Evolutionary conservation across 2,888 invertebrate species (phyloP).

Genomic region (Caenorhabditis drosophilae): DNA sequence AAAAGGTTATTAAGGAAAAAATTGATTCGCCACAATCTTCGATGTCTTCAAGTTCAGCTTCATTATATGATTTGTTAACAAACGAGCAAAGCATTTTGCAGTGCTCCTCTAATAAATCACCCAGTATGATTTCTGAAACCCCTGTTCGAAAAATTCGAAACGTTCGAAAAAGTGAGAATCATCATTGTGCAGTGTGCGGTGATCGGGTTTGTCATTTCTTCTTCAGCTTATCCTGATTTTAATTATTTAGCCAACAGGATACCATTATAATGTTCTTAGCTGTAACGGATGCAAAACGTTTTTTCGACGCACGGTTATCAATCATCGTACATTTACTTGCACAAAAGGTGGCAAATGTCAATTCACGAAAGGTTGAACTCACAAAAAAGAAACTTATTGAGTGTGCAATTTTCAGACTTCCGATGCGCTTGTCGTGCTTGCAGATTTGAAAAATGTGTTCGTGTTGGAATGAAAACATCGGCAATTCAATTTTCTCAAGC

Average conservation of each 20-base stretch:
- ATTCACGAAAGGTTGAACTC: constrained; percentile 48
- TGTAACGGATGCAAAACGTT: constrained; percentile 62
- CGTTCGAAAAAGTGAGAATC: constrained; percentile 50
- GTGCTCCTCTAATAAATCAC: constrained; percentile 23
- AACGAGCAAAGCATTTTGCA: constrained; percentile 28
- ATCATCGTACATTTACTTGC: constrained; percentile 43
- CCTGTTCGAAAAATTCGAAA: constrained; percentile 52
- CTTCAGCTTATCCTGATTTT: too few relatives aligned
- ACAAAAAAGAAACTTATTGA: neutral
- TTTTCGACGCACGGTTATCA: constrained; percentile 52
- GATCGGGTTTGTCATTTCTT: constrained; percentile 52
- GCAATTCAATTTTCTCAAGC: constrained; percentile 36
- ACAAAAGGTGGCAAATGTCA: constrained; percentile 51
- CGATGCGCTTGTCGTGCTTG: constrained; percentile 57
- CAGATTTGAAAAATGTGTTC: constrained; percentile 52
- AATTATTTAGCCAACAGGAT: constrained; percentile 58
- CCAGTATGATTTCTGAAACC: constrained; percentile 1
- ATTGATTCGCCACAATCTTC: too few relatives aligned
- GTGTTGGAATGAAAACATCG: constrained; percentile 51
- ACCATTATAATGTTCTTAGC: constrained; percentile 55
- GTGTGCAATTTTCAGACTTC: constrained; percentile 35
- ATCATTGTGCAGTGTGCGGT: constrained; percentile 56
- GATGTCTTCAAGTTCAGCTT: constrained; percentile 33
- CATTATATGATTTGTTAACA: constrained; percentile 23
- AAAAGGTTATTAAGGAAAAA: too few relatives aligned